Evolutionary conservation across 2,888 invertebrate species (phyloP).

Genomic region (Patella caerulea): DNA sequence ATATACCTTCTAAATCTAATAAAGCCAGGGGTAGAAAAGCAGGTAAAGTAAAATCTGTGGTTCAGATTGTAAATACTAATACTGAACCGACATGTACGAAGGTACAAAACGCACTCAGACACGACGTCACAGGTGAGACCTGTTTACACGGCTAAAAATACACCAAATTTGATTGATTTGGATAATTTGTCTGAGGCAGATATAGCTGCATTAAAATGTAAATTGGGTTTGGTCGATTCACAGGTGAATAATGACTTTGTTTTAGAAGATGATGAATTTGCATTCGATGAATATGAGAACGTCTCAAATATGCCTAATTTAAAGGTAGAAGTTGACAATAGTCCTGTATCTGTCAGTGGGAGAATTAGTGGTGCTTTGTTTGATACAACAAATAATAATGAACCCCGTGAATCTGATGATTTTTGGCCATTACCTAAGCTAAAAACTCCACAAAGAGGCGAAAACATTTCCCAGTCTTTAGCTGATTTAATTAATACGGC

Average conservation of each 20-base stretch:
- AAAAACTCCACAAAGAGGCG: neutral
- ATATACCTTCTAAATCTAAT: too few species aligned
- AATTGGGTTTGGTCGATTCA: neutral
- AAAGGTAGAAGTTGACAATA: neutral
- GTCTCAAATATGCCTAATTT: neutral
- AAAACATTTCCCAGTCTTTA: neutral
- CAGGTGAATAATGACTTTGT: neutral
- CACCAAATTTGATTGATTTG: neutral
- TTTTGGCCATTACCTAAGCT: neutral
- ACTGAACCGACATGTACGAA: too few species aligned
- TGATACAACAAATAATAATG: neutral
- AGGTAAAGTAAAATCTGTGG: too few species aligned
- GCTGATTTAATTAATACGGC: neutral
- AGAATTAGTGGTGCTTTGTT: neutral
- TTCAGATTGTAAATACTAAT: too few species aligned
- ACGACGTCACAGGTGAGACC: too few species aligned
- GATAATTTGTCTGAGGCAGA: conserved; percentile 3
- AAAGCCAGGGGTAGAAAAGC: too few species aligned
- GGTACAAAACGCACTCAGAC: too few species aligned
- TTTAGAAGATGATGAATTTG: neutral
- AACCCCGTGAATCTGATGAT: neutral
- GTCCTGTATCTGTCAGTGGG: neutral
- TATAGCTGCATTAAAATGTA: neutral
- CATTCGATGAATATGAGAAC: neutral
- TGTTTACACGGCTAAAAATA: neutral